phyloP scores from a whole-genome alignment of 2,113 vertebrate species.

The Anarhynchus alexandrinus region DNA sequence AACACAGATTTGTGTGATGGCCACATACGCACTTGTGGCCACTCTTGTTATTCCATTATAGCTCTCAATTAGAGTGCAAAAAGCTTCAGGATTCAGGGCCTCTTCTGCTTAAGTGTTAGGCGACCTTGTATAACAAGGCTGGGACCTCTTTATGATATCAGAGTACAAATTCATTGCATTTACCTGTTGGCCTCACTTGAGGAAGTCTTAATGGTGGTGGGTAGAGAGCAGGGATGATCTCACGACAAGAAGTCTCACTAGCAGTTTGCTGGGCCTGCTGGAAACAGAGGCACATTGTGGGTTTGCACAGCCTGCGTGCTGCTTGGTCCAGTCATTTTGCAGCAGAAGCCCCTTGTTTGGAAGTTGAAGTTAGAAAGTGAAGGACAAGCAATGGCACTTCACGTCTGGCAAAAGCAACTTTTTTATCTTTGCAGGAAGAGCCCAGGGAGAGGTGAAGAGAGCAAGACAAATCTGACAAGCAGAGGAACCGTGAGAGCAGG shows the following conservation, averaged over 20 bases:
- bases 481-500: background rate
- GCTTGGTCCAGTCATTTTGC: background rate
- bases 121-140: background rate
- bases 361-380: background rate
- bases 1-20: background rate
- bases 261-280: background rate
- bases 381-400: background rate
- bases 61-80: background rate
- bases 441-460: conserved; percentile 40
- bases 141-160: background rate
- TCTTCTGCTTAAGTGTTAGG: background rate
- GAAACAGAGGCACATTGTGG: background rate
- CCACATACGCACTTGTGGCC: background rate
- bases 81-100: background rate
- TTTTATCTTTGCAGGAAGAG: conserved; percentile 44
- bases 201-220: background rate
- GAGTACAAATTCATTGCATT: background rate
- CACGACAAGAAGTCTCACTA: background rate
- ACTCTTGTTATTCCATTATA: background rate
- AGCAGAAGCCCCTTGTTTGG: background rate
- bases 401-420: background rate
- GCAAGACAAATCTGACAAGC: conserved; percentile 22
- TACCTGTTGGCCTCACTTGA: background rate
- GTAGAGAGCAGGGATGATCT: background rate
- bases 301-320: background rate